Evolutionary conservation across 2,113 vertebrate genomes (phyloP).

Genomic region (Solenodon paradoxus): DNA sequence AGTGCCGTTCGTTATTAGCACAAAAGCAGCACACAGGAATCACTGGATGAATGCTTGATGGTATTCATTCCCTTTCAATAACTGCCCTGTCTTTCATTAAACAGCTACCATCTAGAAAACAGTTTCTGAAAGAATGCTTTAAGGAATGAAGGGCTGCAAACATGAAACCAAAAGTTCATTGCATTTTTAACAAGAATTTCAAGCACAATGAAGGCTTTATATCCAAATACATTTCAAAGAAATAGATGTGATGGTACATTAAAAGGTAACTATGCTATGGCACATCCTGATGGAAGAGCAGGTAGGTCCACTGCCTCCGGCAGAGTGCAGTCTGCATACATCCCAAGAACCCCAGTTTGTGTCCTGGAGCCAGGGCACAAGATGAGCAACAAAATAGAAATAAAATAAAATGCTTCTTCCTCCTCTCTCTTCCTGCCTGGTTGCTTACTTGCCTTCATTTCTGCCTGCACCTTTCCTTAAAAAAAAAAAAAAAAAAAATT

Average conservation of each 20-base stretch:
- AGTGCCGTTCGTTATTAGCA: background rate
- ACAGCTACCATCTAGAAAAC: slow-evolving; percentile 41
- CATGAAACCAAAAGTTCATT: slow-evolving; percentile 57
- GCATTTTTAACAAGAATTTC: slow-evolving; percentile 65
- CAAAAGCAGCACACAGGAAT: background rate
- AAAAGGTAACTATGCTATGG: slow-evolving; percentile 23
- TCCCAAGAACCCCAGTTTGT: too few species aligned
- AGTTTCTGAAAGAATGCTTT: slow-evolving; percentile 50
- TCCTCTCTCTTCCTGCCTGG: too few species aligned
- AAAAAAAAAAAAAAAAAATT: too few species aligned
- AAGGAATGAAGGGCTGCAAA: slow-evolving; percentile 33
- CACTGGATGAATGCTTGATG: background rate
- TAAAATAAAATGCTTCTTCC: too few species aligned
- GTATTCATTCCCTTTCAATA: slow-evolving; percentile 11
- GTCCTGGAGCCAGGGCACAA: too few species aligned
- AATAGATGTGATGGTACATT: slow-evolving; percentile 17
- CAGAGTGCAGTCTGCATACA: too few species aligned
- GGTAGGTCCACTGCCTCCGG: too few species aligned
- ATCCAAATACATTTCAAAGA: slow-evolving; percentile 52
- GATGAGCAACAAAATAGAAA: too few species aligned
- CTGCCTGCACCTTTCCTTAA: too few species aligned
- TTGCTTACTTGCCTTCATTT: too few species aligned
- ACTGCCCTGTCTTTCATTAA: slow-evolving; percentile 51
- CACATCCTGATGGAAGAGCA: too few species aligned
- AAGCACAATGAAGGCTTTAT: slow-evolving; percentile 67